These are phyloP conservation scores for Baronia brevicornis DNA, from an alignment of 2,888 invertebrate genomes.

Conservation along the genomic window DNA sequence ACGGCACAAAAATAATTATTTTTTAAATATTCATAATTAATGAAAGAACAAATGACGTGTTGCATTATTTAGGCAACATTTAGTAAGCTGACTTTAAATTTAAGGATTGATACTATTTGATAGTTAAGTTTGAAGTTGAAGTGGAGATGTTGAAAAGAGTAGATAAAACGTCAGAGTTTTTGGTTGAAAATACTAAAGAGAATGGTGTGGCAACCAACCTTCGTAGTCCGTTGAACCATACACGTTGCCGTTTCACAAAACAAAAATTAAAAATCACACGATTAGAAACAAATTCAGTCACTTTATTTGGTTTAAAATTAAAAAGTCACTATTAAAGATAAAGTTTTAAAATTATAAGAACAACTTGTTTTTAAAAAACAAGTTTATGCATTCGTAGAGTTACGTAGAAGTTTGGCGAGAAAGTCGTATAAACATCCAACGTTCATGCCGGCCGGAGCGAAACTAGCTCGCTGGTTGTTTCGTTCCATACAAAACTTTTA, in stretches of 20 bases:
- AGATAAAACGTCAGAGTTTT: conserved; percentile 41
- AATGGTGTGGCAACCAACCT: conserved; percentile 65
- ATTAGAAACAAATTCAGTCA: conserved; percentile 35
- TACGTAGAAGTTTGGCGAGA: conserved; percentile 59
- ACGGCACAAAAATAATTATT: no score
- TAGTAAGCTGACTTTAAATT: no score
- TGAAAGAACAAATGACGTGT: no score
- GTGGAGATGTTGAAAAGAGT: no score
- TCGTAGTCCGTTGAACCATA: conserved; percentile 73
- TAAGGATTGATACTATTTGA: no score
- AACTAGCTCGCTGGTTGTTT: conserved; percentile 61
- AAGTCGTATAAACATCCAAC: conserved; percentile 45
- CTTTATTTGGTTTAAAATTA: conserved; percentile 36
- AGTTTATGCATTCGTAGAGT: conserved; percentile 57
- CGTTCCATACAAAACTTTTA: conserved; percentile 72
- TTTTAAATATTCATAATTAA: no score
- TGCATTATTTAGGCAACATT: no score
- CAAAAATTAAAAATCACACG: conserved; percentile 64
- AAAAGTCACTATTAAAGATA: conserved; percentile 28
- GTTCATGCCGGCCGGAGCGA: conserved; percentile 66
- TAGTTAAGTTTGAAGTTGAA: no score
- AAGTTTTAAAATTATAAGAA: conserved; percentile 24
- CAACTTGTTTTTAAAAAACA: conserved; percentile 40
- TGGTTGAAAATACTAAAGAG: conserved; percentile 52
- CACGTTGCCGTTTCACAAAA: conserved; percentile 72